Percentiles rank a stretch among this genome's conserved stretches.
These are phyloP conservation scores for Alsophila aescularia DNA, from an alignment of 2,888 invertebrate genomes.

Conservation along the genomic window DNA sequence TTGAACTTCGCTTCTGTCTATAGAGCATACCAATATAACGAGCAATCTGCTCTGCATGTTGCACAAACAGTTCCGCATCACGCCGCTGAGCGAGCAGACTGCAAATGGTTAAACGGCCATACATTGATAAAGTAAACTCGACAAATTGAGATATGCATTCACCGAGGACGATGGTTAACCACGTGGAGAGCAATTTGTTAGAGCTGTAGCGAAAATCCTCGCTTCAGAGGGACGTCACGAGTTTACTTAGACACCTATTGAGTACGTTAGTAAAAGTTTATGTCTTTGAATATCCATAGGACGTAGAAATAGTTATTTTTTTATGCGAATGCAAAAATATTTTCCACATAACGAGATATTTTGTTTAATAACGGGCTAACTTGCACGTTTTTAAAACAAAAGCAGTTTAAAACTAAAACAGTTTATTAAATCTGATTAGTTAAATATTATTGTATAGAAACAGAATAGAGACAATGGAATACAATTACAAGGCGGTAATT, in stretches of 20 bases:
- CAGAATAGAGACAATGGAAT: slow-evolving; percentile 12
- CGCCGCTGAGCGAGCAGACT: slow-evolving; percentile 12
- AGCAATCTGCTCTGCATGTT: slow-evolving; percentile 9
- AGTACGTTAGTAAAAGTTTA: no score
- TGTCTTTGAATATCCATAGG: no score
- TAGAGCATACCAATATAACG: background rate
- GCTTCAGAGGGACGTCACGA: background rate
- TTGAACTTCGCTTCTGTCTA: background rate
- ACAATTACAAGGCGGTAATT: slow-evolving; percentile 10
- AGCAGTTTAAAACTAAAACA: no score
- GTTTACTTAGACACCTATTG: no score
- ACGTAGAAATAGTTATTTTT: no score
- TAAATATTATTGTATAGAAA: slow-evolving; percentile 17
- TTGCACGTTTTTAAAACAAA: no score
- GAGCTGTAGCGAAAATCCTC: slow-evolving; percentile 22
- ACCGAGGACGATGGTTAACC: slow-evolving; percentile 26
- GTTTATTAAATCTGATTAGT: background rate
- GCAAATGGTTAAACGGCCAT: slow-evolving; percentile 14
- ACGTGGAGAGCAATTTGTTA: slow-evolving; percentile 28
- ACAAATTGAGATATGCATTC: slow-evolving; percentile 33
- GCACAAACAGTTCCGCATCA: slow-evolving; percentile 3
- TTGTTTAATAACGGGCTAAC: no score
- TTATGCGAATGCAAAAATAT: no score
- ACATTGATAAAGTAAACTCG: slow-evolving; percentile 35
- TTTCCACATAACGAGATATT: no score